These are phyloP conservation scores for Morbakka virulenta DNA, from an alignment of 30 jellyfish, hydroid and myxozoan genomes.

Conservation along the genomic window DNA sequence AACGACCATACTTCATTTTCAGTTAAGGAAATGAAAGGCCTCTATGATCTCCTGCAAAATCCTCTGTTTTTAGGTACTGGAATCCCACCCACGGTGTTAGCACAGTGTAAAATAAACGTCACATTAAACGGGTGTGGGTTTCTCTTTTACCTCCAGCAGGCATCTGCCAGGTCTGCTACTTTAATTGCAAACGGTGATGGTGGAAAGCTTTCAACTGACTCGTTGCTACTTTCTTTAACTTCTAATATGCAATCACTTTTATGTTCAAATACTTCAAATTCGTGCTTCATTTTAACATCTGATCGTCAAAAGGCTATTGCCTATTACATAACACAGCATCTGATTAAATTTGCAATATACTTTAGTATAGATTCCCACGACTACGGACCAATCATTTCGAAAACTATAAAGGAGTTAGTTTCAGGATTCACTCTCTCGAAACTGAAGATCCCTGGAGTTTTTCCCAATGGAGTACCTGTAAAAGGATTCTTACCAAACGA, in stretches of 20 bases:
- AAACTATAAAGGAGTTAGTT: constrained; percentile 36
- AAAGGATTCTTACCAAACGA: constrained; percentile 21
- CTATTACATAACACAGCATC: constrained; percentile 40
- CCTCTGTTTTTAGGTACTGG: constrained; percentile 53
- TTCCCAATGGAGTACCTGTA: constrained; percentile 50
- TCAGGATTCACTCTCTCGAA: constrained; percentile 43
- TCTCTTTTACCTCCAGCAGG: constrained; percentile 19
- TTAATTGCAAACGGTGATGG: neutral
- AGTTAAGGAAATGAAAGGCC: constrained; percentile 48
- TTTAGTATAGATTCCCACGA: constrained; percentile 23
- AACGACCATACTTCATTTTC: constrained; percentile 1
- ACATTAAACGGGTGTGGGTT: constrained; percentile 50
- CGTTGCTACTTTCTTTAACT: neutral
- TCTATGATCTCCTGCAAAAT: constrained; percentile 13
- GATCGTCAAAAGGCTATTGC: constrained; percentile 34
- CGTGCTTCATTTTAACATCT: no score
- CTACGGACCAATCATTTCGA: constrained; percentile 59
- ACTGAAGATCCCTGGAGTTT: constrained; percentile 23
- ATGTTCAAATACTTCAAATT: constrained; percentile 25
- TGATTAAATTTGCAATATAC: constrained; percentile 46
- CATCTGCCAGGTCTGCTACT: no score
- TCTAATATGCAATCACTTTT: constrained; percentile 20
- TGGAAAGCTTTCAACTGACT: neutral
- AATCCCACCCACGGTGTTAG: constrained; percentile 7
- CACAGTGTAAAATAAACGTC: constrained; percentile 41